These are phyloP conservation scores for Willisornis vidua DNA, from an alignment of 2,113 vertebrate species.

Conservation along the genomic window DNA sequence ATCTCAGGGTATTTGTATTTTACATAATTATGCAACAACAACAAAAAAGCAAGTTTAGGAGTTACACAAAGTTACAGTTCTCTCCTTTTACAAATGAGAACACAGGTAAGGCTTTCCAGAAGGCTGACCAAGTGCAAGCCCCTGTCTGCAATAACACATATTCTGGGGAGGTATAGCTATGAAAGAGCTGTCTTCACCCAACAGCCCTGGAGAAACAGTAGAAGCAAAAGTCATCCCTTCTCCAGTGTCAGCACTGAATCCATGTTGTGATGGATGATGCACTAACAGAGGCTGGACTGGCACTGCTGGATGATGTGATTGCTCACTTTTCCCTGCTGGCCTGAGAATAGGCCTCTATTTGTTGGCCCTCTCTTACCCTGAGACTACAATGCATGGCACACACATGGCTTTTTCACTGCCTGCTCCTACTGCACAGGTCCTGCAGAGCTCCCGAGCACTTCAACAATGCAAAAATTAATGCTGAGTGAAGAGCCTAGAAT, in stretches of 20 bases:
- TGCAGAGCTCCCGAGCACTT: not conserved
- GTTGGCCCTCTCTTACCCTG: not conserved
- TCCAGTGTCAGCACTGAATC: not conserved
- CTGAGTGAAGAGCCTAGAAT: not conserved
- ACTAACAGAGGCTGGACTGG: not conserved
- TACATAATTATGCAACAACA: not conserved
- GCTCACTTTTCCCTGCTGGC: not conserved
- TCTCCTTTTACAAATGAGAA: not conserved
- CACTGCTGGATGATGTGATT: accelerated
- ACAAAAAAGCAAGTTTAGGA: not conserved
- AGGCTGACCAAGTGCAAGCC: not conserved
- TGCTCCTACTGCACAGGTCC: not conserved
- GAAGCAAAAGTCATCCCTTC: not conserved
- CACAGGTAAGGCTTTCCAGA: not conserved
- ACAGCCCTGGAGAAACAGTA: not conserved
- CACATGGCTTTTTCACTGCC: not conserved
- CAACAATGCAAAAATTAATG: not conserved
- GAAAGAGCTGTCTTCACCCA: not conserved
- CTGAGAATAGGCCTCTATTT: not conserved
- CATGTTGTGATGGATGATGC: not conserved
- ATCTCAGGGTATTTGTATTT: constrained; percentile 35
- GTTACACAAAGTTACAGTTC: not conserved
- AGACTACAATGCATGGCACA: not conserved
- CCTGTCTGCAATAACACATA: not conserved
- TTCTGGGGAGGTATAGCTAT: not conserved